Evolutionary conservation across 2,113 vertebrate species (phyloP).

Genomic region (Psettodes erumei): DNA sequence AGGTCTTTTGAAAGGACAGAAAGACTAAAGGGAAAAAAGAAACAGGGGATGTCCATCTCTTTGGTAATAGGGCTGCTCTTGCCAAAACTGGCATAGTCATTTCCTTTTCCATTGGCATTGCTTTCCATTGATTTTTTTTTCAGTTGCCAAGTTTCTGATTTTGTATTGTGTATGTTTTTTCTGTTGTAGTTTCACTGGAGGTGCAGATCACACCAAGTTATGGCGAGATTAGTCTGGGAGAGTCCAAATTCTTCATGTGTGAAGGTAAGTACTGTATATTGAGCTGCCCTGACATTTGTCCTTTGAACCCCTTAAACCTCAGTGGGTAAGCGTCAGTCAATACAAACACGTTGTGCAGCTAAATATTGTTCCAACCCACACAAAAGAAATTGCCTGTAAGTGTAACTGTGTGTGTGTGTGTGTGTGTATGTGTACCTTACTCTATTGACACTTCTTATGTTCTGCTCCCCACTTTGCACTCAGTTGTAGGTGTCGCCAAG

Average conservation of each 20-base stretch:
- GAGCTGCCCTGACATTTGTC: not conserved
- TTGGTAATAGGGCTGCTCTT: slow-evolving; percentile 12
- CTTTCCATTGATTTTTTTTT: not conserved
- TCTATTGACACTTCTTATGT: slow-evolving; percentile 19
- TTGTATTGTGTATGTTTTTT: slow-evolving; percentile 41
- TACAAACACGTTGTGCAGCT: not conserved
- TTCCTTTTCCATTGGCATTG: slow-evolving; percentile 15
- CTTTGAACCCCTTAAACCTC: not conserved
- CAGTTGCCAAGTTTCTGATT: slow-evolving; percentile 12
- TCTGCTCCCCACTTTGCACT: slow-evolving; percentile 36
- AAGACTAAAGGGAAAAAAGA: slow-evolving; percentile 28
- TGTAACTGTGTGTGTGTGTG: no score
- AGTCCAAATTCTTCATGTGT: slow-evolving; percentile 98
- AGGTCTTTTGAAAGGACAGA: slow-evolving; percentile 35
- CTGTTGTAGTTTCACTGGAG: slow-evolving; percentile 88
- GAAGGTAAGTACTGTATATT: slow-evolving; percentile 88
- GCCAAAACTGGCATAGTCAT: slow-evolving; percentile 12
- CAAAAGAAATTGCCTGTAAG: no score
- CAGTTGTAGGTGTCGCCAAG: slow-evolving; percentile 90
- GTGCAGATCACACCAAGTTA: slow-evolving; percentile 94
- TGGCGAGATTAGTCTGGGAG: slow-evolving; percentile 96
- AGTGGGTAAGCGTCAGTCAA: not conserved
- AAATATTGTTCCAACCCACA: slow-evolving; percentile 17
- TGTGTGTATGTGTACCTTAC: not conserved
- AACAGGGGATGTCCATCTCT: slow-evolving; percentile 26